These are phyloP conservation scores for Phoenicopterus ruber DNA, from an alignment of 2,113 vertebrate species.

Conservation along the genomic window DNA sequence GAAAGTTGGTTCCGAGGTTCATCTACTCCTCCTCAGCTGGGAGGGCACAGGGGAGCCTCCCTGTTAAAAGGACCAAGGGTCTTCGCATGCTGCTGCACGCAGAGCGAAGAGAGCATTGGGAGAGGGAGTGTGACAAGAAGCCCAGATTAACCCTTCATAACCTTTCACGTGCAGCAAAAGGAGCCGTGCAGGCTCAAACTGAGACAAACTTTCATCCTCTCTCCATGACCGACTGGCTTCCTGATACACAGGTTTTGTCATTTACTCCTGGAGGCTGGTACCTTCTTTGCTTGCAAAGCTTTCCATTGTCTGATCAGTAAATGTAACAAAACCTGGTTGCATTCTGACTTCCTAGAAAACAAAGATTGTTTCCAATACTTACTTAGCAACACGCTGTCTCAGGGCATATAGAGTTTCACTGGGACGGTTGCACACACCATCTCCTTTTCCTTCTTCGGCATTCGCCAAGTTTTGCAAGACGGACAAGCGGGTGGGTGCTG, in stretches of 20 bases:
- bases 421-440: not conserved
- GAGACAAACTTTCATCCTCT: not conserved
- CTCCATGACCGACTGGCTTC: not conserved
- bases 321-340: not conserved
- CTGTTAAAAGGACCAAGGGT: fast-evolving
- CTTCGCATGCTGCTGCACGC: fast-evolving
- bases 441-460: not conserved
- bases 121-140: not conserved
- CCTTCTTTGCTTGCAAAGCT: not conserved
- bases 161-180: not conserved
- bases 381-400: not conserved
- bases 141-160: not conserved
- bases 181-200: not conserved
- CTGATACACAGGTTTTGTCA: not conserved
- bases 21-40: not conserved
- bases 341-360: not conserved
- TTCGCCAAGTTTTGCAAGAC: not conserved
- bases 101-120: not conserved
- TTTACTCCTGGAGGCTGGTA: not conserved
- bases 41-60: not conserved
- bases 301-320: not conserved
- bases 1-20: not conserved
- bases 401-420: no score
- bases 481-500: not conserved
- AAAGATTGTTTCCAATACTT: not conserved